Evolutionary conservation across 2,113 vertebrate genomes (phyloP), one percentile per base, ranked within the genome.

Genomic region (Myiozetetes cayanensis): DNA sequence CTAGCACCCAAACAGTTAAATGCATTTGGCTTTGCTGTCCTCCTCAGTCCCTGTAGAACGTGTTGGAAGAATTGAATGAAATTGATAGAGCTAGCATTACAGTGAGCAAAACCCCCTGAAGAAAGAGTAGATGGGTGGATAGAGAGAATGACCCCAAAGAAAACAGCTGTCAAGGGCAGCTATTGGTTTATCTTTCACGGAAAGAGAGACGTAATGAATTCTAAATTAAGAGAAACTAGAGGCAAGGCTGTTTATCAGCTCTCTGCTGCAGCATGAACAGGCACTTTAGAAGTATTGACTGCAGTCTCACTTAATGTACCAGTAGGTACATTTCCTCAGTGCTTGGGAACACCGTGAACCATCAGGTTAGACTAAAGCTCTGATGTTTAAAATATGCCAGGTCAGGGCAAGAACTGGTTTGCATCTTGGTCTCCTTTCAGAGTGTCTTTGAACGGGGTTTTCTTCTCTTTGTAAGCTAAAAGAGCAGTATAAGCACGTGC

Each of bases 131-230:
- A 96, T 90, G 97, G 96, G 97, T 77, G 87, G 97, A 96, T 95
- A 89, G 97, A 96, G 97, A 96, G 96, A 97, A 97, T 98, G 97
- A 98, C 98, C 97, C 96, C 67, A 94, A 97, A 97, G 97, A 96
- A 98, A 98, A 97, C 97, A 98, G 98, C 97, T 98, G 98, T 98
- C 98, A 98, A 98, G 98, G 98, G 97, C 98, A 98, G 98, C 96
- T 65, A 97, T 97, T 97, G 97, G 97, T 94, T 97, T 97, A 97
- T 98, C 97, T 98, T 98, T 98, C 97, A 98, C 80, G 96, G 96
- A 97, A 97, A 96, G 95, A 90, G 97, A 98, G 96, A 98, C 3
- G 58, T 92, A 96, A 95, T 97, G 97, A 97, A 98, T 98, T 97
- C 97, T 97, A 97, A 97, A 97, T 95, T 89, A 97, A 95, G 95